A percentile compares a stretch with the other conserved stretches of the same genome.
Evolutionary conservation across 2,888 invertebrate genomes (phyloP).

Genomic region (Isotomurus palustris): DNA sequence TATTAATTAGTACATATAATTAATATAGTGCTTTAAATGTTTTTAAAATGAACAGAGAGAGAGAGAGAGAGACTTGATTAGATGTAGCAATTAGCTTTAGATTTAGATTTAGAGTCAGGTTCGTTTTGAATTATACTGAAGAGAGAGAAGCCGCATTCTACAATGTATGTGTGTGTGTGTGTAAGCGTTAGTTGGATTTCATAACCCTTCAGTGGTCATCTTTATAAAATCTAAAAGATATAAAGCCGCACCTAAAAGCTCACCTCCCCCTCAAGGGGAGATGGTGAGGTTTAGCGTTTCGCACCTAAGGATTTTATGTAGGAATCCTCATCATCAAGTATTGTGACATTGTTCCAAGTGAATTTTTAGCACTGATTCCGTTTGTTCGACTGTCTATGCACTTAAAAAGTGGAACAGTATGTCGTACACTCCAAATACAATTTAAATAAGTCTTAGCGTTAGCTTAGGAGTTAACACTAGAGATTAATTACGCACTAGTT

Average conservation of each 20-base stretch:
- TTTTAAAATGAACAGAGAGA: too few relatives aligned
- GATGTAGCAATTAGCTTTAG: too few relatives aligned
- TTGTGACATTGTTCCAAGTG: background rate
- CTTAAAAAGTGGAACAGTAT: too few relatives aligned
- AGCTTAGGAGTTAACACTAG: too few relatives aligned
- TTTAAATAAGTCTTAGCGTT: too few relatives aligned
- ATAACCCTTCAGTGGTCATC: background rate
- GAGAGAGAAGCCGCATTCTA: background rate
- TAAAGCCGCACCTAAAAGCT: background rate
- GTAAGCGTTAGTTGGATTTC: conserved; percentile 12
- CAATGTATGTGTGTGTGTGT: background rate
- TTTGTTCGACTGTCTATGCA: background rate
- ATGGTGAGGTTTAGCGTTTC: background rate
- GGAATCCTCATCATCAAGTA: background rate
- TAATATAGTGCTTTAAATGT: too few relatives aligned
- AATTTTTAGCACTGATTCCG: background rate
- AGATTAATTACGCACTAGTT: too few relatives aligned
- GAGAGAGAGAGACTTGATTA: too few relatives aligned
- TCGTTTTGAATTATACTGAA: background rate
- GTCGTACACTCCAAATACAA: too few relatives aligned
- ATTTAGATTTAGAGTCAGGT: too few relatives aligned
- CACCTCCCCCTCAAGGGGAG: background rate
- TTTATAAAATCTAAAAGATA: background rate
- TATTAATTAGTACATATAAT: too few relatives aligned
- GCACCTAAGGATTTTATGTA: background rate